Evolutionary conservation across 2,113 vertebrate genomes (phyloP).

Genomic region (Prolemur simus): DNA sequence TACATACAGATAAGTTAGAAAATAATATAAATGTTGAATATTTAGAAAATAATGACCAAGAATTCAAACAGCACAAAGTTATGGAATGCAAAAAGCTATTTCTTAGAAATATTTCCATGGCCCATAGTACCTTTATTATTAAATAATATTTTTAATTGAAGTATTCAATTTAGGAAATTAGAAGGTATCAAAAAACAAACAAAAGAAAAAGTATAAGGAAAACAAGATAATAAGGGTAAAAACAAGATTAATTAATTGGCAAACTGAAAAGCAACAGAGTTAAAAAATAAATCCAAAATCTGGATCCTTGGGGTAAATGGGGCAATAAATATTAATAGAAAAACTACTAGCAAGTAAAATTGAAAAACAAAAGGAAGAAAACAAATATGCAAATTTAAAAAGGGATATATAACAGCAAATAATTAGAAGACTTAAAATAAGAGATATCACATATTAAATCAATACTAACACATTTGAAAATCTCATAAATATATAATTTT

Average conservation of each 20-base stretch:
- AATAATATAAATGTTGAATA: conserved; percentile 1
- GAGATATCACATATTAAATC: not conserved
- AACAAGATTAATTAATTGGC: not conserved
- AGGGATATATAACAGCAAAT: not conserved
- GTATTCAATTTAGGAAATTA: not conserved
- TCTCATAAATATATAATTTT: not conserved
- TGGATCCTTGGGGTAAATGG: not conserved
- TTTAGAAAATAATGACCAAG: conserved; percentile 10
- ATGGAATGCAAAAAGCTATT: not conserved
- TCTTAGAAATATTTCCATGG: not conserved
- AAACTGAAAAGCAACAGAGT: not conserved
- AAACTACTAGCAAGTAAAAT: not conserved
- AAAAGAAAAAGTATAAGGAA: conserved; percentile 15
- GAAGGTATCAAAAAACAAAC: not conserved
- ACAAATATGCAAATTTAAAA: conserved; percentile 12
- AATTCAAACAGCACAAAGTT: conserved; percentile 1
- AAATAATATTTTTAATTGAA: conserved; percentile 9
- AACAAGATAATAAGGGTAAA: conserved; percentile 30
- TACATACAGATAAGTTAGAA: not conserved
- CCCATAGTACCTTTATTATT: not conserved
- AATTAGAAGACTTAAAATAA: not conserved
- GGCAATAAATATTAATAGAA: not conserved
- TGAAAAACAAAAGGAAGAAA: not conserved
- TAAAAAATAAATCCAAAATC: not conserved
- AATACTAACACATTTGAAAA: conserved; percentile 2